Conservation (phyloP, 1,140 invertebrate species). For the Delia radicum region DNA sequence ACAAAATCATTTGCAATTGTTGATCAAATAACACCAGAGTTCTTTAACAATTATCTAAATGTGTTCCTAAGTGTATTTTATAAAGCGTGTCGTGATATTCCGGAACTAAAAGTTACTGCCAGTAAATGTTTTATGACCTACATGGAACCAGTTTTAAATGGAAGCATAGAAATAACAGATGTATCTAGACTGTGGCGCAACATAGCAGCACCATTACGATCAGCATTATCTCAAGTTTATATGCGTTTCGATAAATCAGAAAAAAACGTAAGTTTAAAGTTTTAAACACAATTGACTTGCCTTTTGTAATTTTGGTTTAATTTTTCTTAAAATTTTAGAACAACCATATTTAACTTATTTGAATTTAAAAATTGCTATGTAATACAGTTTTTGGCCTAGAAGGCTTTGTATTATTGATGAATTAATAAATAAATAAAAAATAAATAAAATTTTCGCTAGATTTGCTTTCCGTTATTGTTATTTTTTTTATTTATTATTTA, state of each 20-base stretch:
- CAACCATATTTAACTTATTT: too few species aligned
- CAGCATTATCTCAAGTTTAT: slow-evolving; percentile 76
- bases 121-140: slow-evolving; percentile 72
- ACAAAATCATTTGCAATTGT: slow-evolving; percentile 30
- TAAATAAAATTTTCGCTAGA: too few species aligned
- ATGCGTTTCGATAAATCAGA: slow-evolving; percentile 62
- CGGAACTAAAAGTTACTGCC: slow-evolving; percentile 74
- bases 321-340: too few species aligned
- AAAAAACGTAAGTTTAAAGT: slow-evolving; percentile 24
- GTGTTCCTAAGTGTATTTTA: slow-evolving; percentile 80
- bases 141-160: slow-evolving; percentile 69
- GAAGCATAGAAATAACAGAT: slow-evolving; percentile 63
- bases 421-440: too few species aligned
- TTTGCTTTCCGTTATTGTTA: too few species aligned
- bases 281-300: too few species aligned
- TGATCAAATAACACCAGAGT: slow-evolving; percentile 55
- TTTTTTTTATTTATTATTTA: too few species aligned
- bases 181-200: slow-evolving; percentile 73
- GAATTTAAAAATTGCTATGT: too few species aligned
- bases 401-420: too few species aligned
- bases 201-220: slow-evolving; percentile 72
- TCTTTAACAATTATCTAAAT: slow-evolving; percentile 78
- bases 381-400: too few species aligned
- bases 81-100: slow-evolving; percentile 76
- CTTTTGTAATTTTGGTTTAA: too few species aligned